phyloP scores from a whole-genome alignment of 1,140 invertebrate species.

The Gyrodactylus salaris region DNA sequence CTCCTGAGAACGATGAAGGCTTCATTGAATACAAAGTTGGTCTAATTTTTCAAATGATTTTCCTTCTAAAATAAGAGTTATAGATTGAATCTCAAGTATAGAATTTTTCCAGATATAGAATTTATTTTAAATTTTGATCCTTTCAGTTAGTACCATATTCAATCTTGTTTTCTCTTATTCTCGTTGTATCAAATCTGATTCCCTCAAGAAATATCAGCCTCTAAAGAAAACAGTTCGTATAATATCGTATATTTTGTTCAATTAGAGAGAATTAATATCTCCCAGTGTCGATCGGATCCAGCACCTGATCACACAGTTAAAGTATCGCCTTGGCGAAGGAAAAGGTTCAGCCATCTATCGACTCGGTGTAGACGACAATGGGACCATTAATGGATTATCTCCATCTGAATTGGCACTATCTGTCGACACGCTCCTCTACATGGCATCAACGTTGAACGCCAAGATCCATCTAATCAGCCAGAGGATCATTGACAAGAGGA shows the following conservation, averaged over 20 bases:
- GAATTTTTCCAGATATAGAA: no score
- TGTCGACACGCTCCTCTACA: conserved; percentile 39
- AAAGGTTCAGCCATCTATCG: conserved; percentile 69
- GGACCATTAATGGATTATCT: conserved; percentile 40
- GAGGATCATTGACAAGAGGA: conserved; percentile 11
- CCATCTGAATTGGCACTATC: conserved; percentile 43
- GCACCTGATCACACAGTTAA: conserved; percentile 25
- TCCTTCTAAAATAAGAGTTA: background rate
- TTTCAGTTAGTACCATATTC: background rate
- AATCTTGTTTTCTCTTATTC: no score
- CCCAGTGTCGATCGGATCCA: conserved; percentile 19
- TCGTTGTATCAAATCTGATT: no score
- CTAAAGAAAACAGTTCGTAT: no score
- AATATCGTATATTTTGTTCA: background rate
- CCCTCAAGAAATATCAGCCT: no score
- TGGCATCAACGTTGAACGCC: conserved; percentile 20
- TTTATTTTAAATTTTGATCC: background rate
- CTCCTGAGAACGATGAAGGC: background rate
- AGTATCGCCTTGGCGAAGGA: conserved; percentile 24
- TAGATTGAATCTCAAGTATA: no score
- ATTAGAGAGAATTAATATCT: conserved; percentile 13
- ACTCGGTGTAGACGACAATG: conserved; percentile 71
- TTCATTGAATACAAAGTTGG: background rate
- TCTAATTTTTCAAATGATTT: background rate
- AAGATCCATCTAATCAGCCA: conserved; percentile 8